Evolutionary conservation across 35 echinoderm and acorn worm genomes (phyloP).

Genomic region (Eucidaris tribuloides): DNA sequence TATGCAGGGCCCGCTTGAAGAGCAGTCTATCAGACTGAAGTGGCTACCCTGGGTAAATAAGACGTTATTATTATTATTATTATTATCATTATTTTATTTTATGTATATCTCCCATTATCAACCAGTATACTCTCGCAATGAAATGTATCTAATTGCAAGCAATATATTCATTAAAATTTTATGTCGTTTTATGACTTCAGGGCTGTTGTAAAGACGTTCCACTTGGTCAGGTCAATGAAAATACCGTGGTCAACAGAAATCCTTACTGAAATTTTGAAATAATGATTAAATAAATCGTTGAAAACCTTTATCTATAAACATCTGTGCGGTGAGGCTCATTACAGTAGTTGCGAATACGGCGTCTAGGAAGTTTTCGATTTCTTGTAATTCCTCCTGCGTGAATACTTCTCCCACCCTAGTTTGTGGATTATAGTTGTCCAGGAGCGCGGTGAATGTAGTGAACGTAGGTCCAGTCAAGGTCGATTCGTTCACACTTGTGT

Average conservation of each 20-base stretch:
- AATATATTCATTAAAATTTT: neutral
- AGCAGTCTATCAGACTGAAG: too few species aligned
- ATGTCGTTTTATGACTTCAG: neutral
- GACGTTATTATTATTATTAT: too few species aligned
- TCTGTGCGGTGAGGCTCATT: constrained; percentile 49
- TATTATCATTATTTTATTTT: too few species aligned
- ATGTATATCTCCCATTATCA: too few species aligned
- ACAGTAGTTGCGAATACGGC: constrained; percentile 61
- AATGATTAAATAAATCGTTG: neutral
- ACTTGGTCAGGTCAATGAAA: neutral
- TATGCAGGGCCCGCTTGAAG: too few species aligned
- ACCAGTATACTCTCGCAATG: too few species aligned
- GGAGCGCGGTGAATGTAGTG: constrained; percentile 34
- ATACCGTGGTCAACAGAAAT: too few species aligned
- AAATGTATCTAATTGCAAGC: too few species aligned
- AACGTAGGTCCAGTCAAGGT: constrained; percentile 51
- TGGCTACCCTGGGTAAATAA: too few species aligned
- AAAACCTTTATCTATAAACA: constrained; percentile 54
- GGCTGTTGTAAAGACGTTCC: neutral
- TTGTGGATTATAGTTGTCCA: constrained; percentile 69
- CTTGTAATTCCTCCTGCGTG: constrained; percentile 31
- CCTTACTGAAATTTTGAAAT: neutral
- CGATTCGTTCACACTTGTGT: constrained; percentile 20
- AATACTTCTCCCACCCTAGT: constrained; percentile 19
- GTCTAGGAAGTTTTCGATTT: constrained; percentile 63